Conservation (phyloP, 2,113 vertebrate genomes). For the Oryzias javanicus region DNA sequence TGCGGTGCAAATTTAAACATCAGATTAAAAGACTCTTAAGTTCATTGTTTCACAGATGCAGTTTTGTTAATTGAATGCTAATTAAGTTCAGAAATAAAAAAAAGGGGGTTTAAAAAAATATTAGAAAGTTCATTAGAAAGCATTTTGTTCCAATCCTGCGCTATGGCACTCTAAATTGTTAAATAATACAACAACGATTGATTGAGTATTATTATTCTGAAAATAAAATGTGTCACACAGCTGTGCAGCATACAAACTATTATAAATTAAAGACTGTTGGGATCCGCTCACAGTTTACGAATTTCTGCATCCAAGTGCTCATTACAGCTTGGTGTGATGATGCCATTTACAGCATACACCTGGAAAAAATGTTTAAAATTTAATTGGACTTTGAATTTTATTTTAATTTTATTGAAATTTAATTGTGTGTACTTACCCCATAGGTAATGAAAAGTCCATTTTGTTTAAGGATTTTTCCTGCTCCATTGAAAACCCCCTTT, state of each 20-base stretch:
- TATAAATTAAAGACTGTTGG: background rate
- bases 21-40: background rate
- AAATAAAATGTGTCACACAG: no score
- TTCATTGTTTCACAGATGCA: background rate
- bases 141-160: no score
- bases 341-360: constrained; percentile 77
- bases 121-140: no score
- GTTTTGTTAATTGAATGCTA: background rate
- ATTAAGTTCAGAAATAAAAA: background rate
- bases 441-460: constrained; percentile 72
- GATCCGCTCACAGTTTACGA: constrained; percentile 51
- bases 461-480: constrained; percentile 68
- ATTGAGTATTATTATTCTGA: no score
- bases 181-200: no score
- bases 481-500: constrained; percentile 71
- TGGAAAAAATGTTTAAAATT: constrained; percentile 19
- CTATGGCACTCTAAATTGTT: no score
- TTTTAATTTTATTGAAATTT: no score
- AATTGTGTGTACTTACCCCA: constrained; percentile 58
- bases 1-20: constrained; percentile 20
- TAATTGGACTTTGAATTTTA: no score
- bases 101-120: no score
- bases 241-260: background rate
- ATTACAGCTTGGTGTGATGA: constrained; percentile 70
- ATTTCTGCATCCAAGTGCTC: constrained; percentile 69